Percentiles rank a stretch among this genome's conserved stretches.
phyloP scores from a whole-genome alignment of 2,797 vertebrate genomes.

The Pseudomugil gertrudae region DNA sequence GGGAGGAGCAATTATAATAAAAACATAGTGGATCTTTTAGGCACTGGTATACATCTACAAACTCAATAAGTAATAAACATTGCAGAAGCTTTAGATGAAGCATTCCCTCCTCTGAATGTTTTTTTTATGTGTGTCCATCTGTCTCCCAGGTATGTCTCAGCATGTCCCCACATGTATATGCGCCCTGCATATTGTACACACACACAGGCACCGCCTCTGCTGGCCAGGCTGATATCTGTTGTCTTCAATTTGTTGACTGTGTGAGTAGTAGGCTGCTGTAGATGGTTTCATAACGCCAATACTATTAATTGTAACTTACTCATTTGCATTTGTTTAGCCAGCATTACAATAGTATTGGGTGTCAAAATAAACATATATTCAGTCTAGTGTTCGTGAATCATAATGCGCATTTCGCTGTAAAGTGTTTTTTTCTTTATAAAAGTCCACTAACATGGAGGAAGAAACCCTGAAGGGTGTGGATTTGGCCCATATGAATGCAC shows the following conservation, averaged over 20 bases:
- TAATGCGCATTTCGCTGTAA: not conserved
- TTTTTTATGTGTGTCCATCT: not conserved
- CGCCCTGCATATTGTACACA: no score
- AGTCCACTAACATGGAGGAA: not conserved
- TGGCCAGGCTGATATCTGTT: not conserved
- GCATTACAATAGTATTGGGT: not conserved
- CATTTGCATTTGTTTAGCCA: not conserved
- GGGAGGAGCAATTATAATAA: not conserved
- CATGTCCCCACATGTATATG: not conserved
- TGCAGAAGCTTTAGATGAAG: not conserved
- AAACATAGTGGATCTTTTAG: not conserved
- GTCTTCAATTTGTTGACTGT: not conserved
- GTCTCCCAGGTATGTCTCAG: no score
- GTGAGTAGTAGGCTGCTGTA: not conserved
- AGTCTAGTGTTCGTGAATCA: not conserved
- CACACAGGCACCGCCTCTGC: not conserved
- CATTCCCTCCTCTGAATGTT: not conserved
- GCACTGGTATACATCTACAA: not conserved
- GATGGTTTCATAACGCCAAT: not conserved
- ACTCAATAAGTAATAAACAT: not conserved
- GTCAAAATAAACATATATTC: not conserved
- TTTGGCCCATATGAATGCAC: not conserved
- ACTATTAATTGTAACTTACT: not conserved
- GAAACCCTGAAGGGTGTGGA: not conserved
- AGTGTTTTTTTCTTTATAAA: not conserved